Base-by-base conservation (phyloP, 2,113 vertebrate genomes). In the Rhinolophus ferrumequinum region DNA sequence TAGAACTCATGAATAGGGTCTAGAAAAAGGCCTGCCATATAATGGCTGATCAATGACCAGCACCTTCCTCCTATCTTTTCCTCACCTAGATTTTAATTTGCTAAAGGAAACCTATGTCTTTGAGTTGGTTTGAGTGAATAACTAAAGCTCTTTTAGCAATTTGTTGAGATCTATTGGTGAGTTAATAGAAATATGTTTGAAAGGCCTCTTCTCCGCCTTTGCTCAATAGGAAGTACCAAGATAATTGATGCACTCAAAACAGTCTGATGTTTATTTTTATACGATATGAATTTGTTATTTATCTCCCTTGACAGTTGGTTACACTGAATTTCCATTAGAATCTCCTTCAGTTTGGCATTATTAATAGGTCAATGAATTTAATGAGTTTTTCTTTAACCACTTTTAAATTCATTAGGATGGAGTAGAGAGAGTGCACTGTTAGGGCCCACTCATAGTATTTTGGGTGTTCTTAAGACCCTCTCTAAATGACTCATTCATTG, bases 191-290 rank as follows among this genome's bases (percentile, higher is more conserved):
- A 54, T 64, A 10, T 11, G 28, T 47, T 76, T 18, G 62, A 73
- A 88, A 92, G 30, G 15, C 22, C 70, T 81, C 15, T 44, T 69
- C 9, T 35, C 33, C 72, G 75, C 21, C 67, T 66, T 92, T 47
- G 13, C 38, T 85, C 30, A 33, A 1, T 60, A 47, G 82, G 35
- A 62, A 83, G 47, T 80, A 52, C 26, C 28, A 56, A 7, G 79
- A 21, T 75, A 83, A 75, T 28, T 28, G 82, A 86, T 64, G 54
- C 18, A 28, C 70, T 94, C 22, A 8, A 62, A 44, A 84, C 7
- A 73, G 22, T 33, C 41, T 56, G n/a, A 35, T 69, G 47, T 76
- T 94, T 84, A 82, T 66, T 94, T 96, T 73, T 90, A 30, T 88
- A 30, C 83, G 50, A 56, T n/a, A 56, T 6, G 30, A 21, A 8